Evolutionary conservation across 2,113 vertebrate species (phyloP), one percentile per base, ranked within the genome.

Genomic region (Siniperca knerii): DNA sequence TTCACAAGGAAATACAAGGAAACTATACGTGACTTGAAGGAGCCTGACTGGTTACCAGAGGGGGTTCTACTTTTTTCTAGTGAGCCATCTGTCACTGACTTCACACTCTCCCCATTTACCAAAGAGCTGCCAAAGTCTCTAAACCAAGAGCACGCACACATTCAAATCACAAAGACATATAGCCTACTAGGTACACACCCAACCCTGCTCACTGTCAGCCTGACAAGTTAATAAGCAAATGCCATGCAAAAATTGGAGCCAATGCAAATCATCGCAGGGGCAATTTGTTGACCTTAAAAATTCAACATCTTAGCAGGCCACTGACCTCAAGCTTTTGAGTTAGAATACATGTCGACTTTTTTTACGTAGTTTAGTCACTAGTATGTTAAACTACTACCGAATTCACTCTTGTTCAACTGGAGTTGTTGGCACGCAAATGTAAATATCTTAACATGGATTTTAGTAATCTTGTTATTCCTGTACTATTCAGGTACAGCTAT

Each of bases 71-170:
- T 80, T 89, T 86, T 80, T 82, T 85, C 87, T 68, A 65, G 57
- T 75, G 77, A 92, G 92, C 94, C 93, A 94, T 95, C 94, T 95
- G 94, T 92, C 89, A 72, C 75, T 6, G 87, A 89, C 67, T 95
- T 95, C 89, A 91, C 94, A 92, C 91, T 87, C 91, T 92, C 91
- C 62, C 68, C 81, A 85, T 79, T 73, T 75, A 73, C 75, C 79
- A 29, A 48, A 67, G 76, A 82, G 81, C 82, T 90, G 89, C 91
- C 92, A 92, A 86, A 67, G 54, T 74, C 84, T 87, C 73, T 33
- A 71, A 79, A 87, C 64, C 67, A 75, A 67, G 54, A 73, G 37
- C 77, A 88, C 79, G 29, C 29, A 81, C 80, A 61, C 67, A 72
- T 35, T 74, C 78, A 70, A 57, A 29, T 84, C 33, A 40, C 74